Evolutionary conservation across 2,113 vertebrate species (phyloP), one percentile per base, ranked within the genome.

Genomic region (Aphyosemion australe): DNA sequence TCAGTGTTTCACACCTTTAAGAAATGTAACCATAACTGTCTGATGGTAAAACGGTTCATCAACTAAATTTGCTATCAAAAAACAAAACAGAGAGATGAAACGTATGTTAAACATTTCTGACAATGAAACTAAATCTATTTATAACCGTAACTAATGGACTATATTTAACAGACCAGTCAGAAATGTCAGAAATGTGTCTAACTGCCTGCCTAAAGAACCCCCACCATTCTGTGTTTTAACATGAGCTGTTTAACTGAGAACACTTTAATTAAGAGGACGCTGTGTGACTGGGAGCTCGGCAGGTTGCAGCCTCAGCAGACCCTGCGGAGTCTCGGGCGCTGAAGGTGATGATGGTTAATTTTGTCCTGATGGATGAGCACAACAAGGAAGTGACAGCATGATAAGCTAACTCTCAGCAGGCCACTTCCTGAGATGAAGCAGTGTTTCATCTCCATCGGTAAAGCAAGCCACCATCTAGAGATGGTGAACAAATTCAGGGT

Each of bases 281-380:
- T 68, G 49, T 79, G 80, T 11, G 61, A 58, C 9, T 53, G 70
- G 45, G 62, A 49, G 46, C 64, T 69, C 75, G 72, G 63, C 73
- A 72, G 68, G 78, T 47, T 61, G 68, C 56, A 46, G 60, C 14
- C 74, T 76, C 70, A 76, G 67, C 61, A 65, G 67, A 53, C 21
- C 37, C 78, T 75, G 65, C 61, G 18, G 61, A 43, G 43, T 51
- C 78, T 55, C 70, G 76, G 65, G 65, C 53, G 19, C 43, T 39
- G 61, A 37, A 51, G 56, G 71, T 53, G 78, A 65, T 48, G 46
- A 75, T 50, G 45, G 72, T 83, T 81, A 75, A 77, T 49, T 58
- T 69, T 39, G 20, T 60, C 43, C 61, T 78, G 73, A 74, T 48
- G 80, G 50, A 47, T 58, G 47, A 64, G 43, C 8, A 9, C 49